Conservation (phyloP, 2,888 invertebrate species). For the Drosophila planitibia region DNA sequence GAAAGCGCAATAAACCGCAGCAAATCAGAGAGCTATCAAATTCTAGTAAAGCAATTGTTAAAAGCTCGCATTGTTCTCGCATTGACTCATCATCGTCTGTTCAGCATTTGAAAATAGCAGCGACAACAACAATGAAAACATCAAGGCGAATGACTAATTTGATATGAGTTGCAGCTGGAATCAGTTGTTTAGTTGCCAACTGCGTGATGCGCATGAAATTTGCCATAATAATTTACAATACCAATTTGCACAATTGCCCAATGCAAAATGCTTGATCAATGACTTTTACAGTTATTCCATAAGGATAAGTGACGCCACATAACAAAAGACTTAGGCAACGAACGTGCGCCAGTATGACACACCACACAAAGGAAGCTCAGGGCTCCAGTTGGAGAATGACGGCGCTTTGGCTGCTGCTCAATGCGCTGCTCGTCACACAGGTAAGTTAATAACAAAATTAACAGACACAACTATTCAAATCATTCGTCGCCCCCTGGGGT, state of each 20-base stretch:
- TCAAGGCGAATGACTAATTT: slow-evolving; percentile 40
- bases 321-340: slow-evolving; percentile 75
- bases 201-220: slow-evolving; percentile 73
- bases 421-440: slow-evolving; percentile 70
- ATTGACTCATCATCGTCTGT: slow-evolving; percentile 54
- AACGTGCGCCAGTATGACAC: slow-evolving; percentile 65
- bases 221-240: slow-evolving; percentile 45
- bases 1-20: slow-evolving; percentile 57
- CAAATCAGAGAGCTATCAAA: slow-evolving; percentile 19
- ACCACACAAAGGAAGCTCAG: slow-evolving; percentile 41
- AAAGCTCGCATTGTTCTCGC: slow-evolving; percentile 49
- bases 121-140: slow-evolving; percentile 3
- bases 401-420: slow-evolving; percentile 61
- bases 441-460: slow-evolving; percentile 62
- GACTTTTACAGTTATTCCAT: slow-evolving; percentile 62
- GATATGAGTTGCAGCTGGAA: slow-evolving; percentile 30
- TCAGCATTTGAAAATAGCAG: slow-evolving; percentile 31
- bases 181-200: slow-evolving; percentile 25
- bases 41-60: slow-evolving; percentile 28
- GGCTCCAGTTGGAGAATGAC: slow-evolving; percentile 18
- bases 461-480: background rate
- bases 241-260: slow-evolving; percentile 42
- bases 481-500: background rate
- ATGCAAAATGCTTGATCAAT: slow-evolving; percentile 51
- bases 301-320: slow-evolving; percentile 17